Percentiles rank a stretch among this genome's conserved stretches.
Conservation (phyloP, 2,797 vertebrate genomes). For the Gymnothorax reevesii region DNA sequence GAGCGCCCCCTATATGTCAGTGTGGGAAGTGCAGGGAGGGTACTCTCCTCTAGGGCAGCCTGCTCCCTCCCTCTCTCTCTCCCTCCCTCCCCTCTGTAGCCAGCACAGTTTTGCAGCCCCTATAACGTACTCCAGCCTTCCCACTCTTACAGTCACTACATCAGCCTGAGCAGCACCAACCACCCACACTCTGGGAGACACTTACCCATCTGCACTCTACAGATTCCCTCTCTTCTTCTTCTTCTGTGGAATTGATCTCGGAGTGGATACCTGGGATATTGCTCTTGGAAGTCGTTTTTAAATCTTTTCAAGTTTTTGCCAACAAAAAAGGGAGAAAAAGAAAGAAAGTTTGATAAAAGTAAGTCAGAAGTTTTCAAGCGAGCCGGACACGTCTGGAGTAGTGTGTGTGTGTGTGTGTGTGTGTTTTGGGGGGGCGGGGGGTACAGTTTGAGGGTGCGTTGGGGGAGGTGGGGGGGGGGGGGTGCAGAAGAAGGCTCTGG, state of each 20-base stretch:
- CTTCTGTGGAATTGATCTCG: background rate
- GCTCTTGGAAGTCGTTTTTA: background rate
- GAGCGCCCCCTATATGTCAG: conserved; percentile 61
- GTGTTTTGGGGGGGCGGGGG: conserved; percentile 19
- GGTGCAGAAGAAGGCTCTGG: conserved; percentile 18
- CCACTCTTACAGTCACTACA: background rate
- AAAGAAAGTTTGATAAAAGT: background rate
- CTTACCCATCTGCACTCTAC: too few relatives aligned
- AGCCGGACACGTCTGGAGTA: conserved; percentile 32
- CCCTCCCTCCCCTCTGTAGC: background rate
- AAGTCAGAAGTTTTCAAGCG: conserved; percentile 13
- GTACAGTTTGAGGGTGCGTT: conserved; percentile 37
- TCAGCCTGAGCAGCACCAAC: background rate
- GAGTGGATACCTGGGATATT: conserved; percentile 10
- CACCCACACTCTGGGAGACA: background rate
- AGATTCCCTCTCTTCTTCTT: background rate
- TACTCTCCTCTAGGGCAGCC: conserved; percentile 20
- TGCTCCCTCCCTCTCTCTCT: conserved; percentile 21
- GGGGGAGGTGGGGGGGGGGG: background rate
- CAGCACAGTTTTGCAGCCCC: background rate
- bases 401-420: conserved; percentile 40
- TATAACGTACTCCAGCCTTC: background rate
- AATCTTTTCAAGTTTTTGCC: too few relatives aligned
- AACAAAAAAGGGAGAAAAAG: background rate
- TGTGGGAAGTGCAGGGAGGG: conserved; percentile 51